Evolutionary conservation across 2,797 vertebrate genomes (phyloP).

Genomic region (Lagorchestes hirsutus): DNA sequence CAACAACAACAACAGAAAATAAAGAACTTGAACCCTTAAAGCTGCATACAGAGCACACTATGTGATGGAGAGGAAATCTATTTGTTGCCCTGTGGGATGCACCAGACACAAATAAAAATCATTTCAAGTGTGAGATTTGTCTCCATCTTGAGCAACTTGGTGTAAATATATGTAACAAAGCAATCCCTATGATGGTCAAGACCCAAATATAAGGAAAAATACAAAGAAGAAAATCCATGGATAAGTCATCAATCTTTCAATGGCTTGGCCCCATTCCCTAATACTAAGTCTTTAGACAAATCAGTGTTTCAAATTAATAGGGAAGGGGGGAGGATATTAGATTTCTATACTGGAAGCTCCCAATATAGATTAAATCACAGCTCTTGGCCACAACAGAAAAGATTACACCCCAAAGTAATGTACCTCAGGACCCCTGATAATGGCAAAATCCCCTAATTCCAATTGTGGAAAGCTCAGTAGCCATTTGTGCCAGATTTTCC

Average conservation of each 20-base stretch:
- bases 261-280: not conserved
- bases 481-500: not conserved
- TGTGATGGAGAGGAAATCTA: not conserved
- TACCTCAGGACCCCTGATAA: conserved; percentile 26
- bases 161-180: not conserved
- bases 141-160: not conserved
- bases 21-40: not conserved
- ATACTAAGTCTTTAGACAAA: not conserved
- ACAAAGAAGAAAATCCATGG: not conserved
- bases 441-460: conserved; percentile 63
- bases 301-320: not conserved
- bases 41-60: not conserved
- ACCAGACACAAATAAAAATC: not conserved
- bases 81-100: not conserved
- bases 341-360: not conserved
- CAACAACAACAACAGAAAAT: not conserved
- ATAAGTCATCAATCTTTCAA: not conserved
- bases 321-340: fast-evolving
- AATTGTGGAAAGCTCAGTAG: conserved; percentile 52
- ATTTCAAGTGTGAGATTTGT: not conserved
- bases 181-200: not conserved
- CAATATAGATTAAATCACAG: not conserved
- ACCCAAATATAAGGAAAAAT: not conserved
- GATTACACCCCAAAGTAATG: not conserved
- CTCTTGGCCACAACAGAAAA: not conserved